A percentile compares a stretch with the other conserved stretches of the same genome.
Conservation (phyloP, 2,888 invertebrate species). For the Laothoe populi region DNA sequence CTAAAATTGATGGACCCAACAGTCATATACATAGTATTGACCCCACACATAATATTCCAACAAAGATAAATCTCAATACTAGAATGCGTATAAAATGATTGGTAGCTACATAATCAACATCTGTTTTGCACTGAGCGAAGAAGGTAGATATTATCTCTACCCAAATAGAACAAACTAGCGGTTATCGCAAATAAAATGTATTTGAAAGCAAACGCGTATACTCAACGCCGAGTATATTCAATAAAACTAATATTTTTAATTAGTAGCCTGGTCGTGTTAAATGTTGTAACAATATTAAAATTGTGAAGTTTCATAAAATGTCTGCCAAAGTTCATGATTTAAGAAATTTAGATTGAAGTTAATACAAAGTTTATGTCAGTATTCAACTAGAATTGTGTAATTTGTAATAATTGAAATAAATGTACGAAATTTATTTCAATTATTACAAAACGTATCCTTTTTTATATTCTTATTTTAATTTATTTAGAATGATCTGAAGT, state of each 20-base stretch:
- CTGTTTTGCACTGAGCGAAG: constrained; percentile 12
- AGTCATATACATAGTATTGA: too few species aligned
- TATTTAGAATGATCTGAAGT: too few species aligned
- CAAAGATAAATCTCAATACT: neutral
- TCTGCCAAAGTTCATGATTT: neutral
- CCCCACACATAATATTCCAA: too few species aligned
- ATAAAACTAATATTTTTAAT: constrained; percentile 62
- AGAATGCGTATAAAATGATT: constrained; percentile 33
- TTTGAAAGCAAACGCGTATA: constrained; percentile 55
- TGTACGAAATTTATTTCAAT: too few species aligned
- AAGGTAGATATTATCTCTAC: constrained; percentile 38
- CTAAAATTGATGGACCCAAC: too few species aligned
- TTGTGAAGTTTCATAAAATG: constrained; percentile 41
- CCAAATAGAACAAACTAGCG: constrained; percentile 50
- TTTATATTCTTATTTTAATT: too few species aligned
- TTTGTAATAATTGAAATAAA: too few species aligned
- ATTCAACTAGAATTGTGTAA: too few species aligned
- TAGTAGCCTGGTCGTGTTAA: constrained; percentile 44
- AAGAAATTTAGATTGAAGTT: neutral
- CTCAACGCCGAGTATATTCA: constrained; percentile 52
- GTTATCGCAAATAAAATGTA: constrained; percentile 49
- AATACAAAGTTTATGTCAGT: neutral
- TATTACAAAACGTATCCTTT: too few species aligned
- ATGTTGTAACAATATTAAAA: constrained; percentile 45
- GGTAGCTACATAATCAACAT: constrained; percentile 25